Evolutionary conservation across 1,140 invertebrate species (phyloP), one percentile per base, ranked within the genome.

Genomic region (Bemisia tabaci): DNA sequence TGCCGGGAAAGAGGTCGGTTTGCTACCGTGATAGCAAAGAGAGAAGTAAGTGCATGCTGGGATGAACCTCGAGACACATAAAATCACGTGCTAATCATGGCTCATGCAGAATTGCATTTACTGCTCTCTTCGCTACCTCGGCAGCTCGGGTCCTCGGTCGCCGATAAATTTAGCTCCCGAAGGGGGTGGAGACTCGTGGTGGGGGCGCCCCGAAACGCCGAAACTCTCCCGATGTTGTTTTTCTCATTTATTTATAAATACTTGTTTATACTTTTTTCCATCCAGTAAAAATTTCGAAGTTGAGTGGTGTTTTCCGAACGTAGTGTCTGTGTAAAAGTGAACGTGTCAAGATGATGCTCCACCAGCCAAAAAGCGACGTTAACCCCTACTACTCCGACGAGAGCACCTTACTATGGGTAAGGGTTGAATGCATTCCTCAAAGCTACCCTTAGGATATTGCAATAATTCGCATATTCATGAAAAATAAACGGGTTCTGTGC

Each of bases 401-500:
- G 26, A 69, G 67, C 26, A 67, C 71, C 21, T 26, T 71, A n/a
- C 62, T 72, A 59, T 72, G 71, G 71, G 71, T 72, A 66, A 70
- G 71, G 62, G 24, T 17, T 12, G 59, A 60, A 22, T 5, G 59
- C n/a, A 60, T 60, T 5, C 24, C 24, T 59, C 12, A 12, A n/a
- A n/a, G n/a, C n/a, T n/a, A n/a, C n/a, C n/a, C n/a, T n/a, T n/a
- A n/a, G n/a, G n/a, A n/a, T n/a, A n/a, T n/a, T n/a, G n/a, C n/a
- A n/a, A n/a, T n/a, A n/a, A n/a, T n/a, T n/a, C n/a, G n/a, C n/a
- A n/a, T n/a, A n/a, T n/a, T n/a, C n/a, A n/a, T n/a, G n/a, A n/a
- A n/a, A n/a, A n/a, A n/a, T n/a, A n/a, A n/a, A n/a, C n/a, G n/a
- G n/a, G n/a, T n/a, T n/a, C n/a, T n/a, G n/a, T n/a, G n/a, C n/a